Base-by-base conservation (phyloP, 2,797 vertebrate species). In the Iguana delicatissima region DNA sequence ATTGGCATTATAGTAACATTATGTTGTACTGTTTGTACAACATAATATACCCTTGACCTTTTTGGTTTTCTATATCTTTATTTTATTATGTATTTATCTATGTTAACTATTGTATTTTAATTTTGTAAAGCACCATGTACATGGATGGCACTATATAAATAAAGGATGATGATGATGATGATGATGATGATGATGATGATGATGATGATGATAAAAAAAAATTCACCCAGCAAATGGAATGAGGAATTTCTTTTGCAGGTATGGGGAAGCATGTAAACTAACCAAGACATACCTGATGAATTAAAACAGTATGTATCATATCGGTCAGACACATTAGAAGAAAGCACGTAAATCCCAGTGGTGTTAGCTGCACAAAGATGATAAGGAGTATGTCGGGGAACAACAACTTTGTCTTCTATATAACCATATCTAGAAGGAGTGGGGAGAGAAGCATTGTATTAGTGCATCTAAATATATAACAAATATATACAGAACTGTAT, bases 271-370 rank as follows among this genome's bases (percentile, higher is more conserved):
- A 55, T 12, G 32, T 13, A 59, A 8, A 74, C 80, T 88, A 80
- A 16, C 50, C 72, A 32, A 46, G 32, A 93, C 93, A 94, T 91
- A 99, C 99, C 98, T 97, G 96, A 91, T 0, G 84, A 87, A 74
- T 99, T 98, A 94, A 95, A 99, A 95, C 99, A 99, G 90, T 97
- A 98, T 0, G 96, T 97, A 93, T 99, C 99, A 0, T 88, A 98
- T 0, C 89, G 0, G 0, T 0, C 91, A 50, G 59, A 95, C 64
- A 52, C 29, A 6, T 96, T 96, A 18, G 64, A 20, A 0, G 0
- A 3, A 79, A 97, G 67, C 14, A 86, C 8, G 55, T 98, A 96
- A 3, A 99, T 4, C 0, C 98, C 99, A 0, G 95, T 98, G 79
- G 89, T 24, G 94, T 98, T 98, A 0, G 94, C 95, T 24, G 98